Conservation (phyloP, 2,888 invertebrate genomes). For the Monoplex corrugatus region DNA sequence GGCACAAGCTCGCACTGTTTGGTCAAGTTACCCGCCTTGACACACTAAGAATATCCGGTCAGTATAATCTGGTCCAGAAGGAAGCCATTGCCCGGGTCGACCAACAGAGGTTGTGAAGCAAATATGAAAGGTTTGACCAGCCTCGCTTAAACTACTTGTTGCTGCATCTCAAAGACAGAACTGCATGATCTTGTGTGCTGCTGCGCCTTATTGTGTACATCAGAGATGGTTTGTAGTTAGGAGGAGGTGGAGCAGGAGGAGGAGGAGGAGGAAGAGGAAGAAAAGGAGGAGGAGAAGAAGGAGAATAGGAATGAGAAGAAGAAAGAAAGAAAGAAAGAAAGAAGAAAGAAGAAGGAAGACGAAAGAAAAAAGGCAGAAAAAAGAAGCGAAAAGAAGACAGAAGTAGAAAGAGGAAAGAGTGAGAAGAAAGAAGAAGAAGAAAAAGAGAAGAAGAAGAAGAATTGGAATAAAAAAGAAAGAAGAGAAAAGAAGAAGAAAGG, state of each 20-base stretch:
- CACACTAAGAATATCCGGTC: no score
- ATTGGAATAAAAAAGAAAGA: background rate
- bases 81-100: no score
- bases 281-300: background rate
- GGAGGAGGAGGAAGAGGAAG: background rate
- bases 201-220: no score
- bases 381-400: background rate
- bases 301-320: slow-evolving; percentile 36
- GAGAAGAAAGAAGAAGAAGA: background rate
- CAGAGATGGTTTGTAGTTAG: no score
- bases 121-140: no score
- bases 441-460: background rate
- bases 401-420: background rate
- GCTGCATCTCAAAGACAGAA: no score
- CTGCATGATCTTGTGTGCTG: no score
- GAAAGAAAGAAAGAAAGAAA: slow-evolving; percentile 21
- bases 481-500: background rate
- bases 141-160: no score
- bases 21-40: no score
- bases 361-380: slow-evolving; percentile 9
- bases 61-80: no score
- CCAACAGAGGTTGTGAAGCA: no score
- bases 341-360: background rate
- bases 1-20: no score
- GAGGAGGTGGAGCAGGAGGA: background rate